A percentile compares a stretch with the other conserved stretches of the same genome.
Evolutionary conservation across 53 echinoderm and acorn worm species (phyloP).

Genomic region (Henricia sp.): DNA sequence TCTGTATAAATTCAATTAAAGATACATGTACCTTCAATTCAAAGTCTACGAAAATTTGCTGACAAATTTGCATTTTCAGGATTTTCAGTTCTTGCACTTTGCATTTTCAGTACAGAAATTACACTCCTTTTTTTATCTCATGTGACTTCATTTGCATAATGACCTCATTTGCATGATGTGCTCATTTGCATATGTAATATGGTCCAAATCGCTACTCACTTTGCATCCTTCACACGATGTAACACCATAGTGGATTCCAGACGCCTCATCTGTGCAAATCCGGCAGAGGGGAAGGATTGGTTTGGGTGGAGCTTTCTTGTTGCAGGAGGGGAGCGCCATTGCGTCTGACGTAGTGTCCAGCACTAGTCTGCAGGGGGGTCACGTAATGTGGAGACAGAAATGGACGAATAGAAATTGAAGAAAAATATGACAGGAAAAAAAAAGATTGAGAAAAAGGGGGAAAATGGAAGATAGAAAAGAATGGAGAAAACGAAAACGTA

Average conservation of each 20-base stretch:
- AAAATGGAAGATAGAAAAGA: neutral
- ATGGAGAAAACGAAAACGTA: neutral
- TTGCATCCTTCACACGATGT: slow-evolving; percentile 99
- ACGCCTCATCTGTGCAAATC: slow-evolving; percentile 91
- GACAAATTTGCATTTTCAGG: too few relatives aligned
- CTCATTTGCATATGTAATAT: too few relatives aligned
- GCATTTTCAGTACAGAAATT: too few relatives aligned
- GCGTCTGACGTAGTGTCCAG: slow-evolving; percentile 49
- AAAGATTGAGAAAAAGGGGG: neutral
- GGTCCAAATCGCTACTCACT: slow-evolving; percentile 76
- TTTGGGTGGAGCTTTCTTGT: slow-evolving; percentile 75
- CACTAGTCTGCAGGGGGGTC: slow-evolving; percentile 33
- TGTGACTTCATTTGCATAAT: too few relatives aligned
- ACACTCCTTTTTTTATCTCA: too few relatives aligned
- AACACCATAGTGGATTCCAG: slow-evolving; percentile 97
- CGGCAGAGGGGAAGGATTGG: slow-evolving; percentile 86
- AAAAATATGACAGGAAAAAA: neutral
- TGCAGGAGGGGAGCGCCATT: slow-evolving; percentile 61
- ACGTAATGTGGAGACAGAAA: neutral
- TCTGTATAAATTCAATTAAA: too few relatives aligned
- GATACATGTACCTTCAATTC: too few relatives aligned
- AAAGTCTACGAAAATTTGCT: too few relatives aligned
- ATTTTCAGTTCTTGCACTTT: too few relatives aligned
- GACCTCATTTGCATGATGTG: too few relatives aligned
- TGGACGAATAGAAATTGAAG: neutral